phyloP scores from a whole-genome alignment of 2,888 invertebrate genomes.

The Orgyia antiqua region DNA sequence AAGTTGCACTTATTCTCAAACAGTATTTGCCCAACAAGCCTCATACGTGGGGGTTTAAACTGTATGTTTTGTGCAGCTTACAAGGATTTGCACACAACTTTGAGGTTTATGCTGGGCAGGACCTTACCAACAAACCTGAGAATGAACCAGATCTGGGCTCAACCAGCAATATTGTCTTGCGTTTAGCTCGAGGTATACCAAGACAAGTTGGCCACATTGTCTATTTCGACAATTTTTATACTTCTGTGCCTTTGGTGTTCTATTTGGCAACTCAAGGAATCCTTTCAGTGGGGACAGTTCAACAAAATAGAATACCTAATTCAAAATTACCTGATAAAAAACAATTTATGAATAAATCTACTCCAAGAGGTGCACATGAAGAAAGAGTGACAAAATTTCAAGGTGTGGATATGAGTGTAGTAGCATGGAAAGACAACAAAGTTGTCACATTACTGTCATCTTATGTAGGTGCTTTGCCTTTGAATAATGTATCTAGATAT shows the following conservation, averaged over 20 bases:
- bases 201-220: no score
- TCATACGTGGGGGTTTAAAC: not conserved
- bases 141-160: not conserved
- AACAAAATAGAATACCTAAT: not conserved
- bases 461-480: constrained; percentile 6
- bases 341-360: not conserved
- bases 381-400: constrained; percentile 8
- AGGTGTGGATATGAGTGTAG: constrained; percentile 12
- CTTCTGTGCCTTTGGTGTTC: not conserved
- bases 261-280: not conserved
- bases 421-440: constrained; percentile 16
- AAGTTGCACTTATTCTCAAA: not conserved
- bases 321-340: not conserved
- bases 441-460: constrained; percentile 7
- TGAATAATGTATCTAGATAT: constrained; percentile 7
- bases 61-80: not conserved
- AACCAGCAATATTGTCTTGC: not conserved
- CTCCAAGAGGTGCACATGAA: constrained; percentile 17
- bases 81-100: not conserved
- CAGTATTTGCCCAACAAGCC: not conserved
- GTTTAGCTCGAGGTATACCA: no score
- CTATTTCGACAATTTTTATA: no score
- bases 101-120: not conserved
- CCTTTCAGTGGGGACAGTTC: not conserved
- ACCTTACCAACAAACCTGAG: not conserved